Evolutionary conservation across 1,140 invertebrate species (phyloP), one percentile per base, ranked within the genome.

Genomic region (Bombus fervidus): DNA sequence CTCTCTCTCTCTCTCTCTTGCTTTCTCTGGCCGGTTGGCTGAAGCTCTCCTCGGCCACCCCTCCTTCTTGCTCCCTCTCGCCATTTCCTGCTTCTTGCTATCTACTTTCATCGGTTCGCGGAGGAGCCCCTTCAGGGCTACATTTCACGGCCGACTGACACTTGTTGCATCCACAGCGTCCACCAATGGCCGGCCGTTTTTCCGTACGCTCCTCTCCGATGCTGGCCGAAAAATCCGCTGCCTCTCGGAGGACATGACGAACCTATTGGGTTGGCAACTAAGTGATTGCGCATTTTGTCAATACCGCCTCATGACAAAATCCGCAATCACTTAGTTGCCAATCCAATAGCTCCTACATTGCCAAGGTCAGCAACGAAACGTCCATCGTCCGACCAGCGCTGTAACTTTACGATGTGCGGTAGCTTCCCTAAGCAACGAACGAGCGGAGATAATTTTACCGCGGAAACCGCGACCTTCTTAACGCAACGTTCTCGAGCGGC

Each of bases 131-230:
- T 81, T 34, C 53, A 43, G 57, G 57, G 53, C 28, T 66, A 81
- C 78, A 85, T 87, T 88, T 91, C 91, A 90, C 86, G 91, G 82
- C 71, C 88, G 86, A 91, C 85, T 73, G 91, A 86, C 88, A 91
- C 91, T 91, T 91, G 91, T 91, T 91, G 91, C 91, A 71, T 72
- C 28, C 43, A 22, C 62, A 59, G 39, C 73, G 31, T 89, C 90
- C 83, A 84, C 83, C 87, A 90, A 89, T 91, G 83, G 86, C 59
- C 57, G 80, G 39, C 66, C 31, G 62, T 28, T 41, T 31, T 75
- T 80, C 43, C 10, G 62, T 83, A 34, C 59, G n/a, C 10, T 37
- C 3, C 22, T 15, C 57, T 79, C 37, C 34, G 69, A 22, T 22
- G 13, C 15, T 57, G 39, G 3, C 34, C 18, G 43, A 34, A 41